Base-by-base conservation (phyloP, 2,888 invertebrate species). In the Noctua janthe region DNA sequence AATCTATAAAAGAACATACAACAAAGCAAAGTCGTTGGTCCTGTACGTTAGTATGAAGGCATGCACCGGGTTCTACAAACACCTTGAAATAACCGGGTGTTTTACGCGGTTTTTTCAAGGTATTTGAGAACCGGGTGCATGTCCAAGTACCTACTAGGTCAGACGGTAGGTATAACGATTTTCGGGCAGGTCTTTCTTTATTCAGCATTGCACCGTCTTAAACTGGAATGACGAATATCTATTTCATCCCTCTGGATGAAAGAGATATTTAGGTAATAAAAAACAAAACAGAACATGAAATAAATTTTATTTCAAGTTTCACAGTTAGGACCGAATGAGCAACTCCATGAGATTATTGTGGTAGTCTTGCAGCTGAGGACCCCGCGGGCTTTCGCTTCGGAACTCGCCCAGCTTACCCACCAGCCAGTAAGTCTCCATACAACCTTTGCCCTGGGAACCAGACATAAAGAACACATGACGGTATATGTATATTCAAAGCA, bases 371-470 rank as follows among this genome's bases (percentile, higher is more conserved):
- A 97, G 91, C 2, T 94, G 92, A 2, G 95, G 91, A 2, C 92
- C 92, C 0, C 91, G 91, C 0, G 95, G 95, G 13, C 94, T 95
- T 64, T 96, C 96, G 0, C 90, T 85, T 2, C 90, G 90, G 0
- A 94, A 78, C 0, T 91, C 92, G 0, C 95, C 96, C 0, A 93
- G 87, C 87, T 97, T 97, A 17, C 97, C 97, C 1, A 95, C 73
- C 66, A 97, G 92, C 97, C 97, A 97, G 84, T 95, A 97, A 0
- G 97, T 97, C 86, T 97, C 96, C 97, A 97, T 97, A 13, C 86
- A 87, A 10, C 97, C 97, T 92, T 97, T 97, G 1, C 97, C 97
- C 97, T 97, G 93, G 13, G 92, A 92, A 83, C 73, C 80, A 83
- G 74, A 69, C 20, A 80, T 23, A 47, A 49, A 29, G 5, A 54